These are phyloP conservation scores for Polietes domitor DNA, from an alignment of 2,888 invertebrate species.

Conservation along the genomic window DNA sequence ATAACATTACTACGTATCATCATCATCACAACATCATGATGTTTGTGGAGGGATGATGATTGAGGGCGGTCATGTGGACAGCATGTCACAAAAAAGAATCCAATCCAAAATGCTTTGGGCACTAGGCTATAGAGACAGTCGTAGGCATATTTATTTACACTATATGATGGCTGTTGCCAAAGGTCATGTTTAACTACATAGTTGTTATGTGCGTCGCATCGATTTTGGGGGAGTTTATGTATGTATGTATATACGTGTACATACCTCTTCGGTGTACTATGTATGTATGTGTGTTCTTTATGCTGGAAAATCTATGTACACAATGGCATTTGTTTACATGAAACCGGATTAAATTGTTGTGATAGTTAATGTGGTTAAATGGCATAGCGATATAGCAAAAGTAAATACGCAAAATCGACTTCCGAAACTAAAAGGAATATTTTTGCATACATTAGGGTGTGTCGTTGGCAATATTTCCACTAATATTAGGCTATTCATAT, in stretches of 20 bases:
- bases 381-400: not conserved
- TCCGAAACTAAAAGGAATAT: too few relatives aligned
- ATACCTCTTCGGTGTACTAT: not conserved
- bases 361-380: not conserved
- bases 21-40: constrained; percentile 21
- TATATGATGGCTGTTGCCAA: not conserved
- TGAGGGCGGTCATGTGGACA: not conserved
- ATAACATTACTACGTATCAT: constrained; percentile 38
- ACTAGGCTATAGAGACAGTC: not conserved
- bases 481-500: too few relatives aligned
- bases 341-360: not conserved
- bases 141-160: not conserved
- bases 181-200: not conserved
- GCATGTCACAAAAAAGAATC: not conserved
- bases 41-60: not conserved
- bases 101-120: not conserved
- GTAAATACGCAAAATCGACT: not conserved
- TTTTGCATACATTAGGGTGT: too few relatives aligned
- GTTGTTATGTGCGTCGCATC: not conserved
- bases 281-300: not conserved
- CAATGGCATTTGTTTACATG: not conserved
- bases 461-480: too few relatives aligned
- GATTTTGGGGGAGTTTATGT: too few relatives aligned
- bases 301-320: not conserved
- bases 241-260: too few relatives aligned